Base-by-base conservation (phyloP, 2,113 vertebrate species). In the Gnathochromis pfefferi region DNA sequence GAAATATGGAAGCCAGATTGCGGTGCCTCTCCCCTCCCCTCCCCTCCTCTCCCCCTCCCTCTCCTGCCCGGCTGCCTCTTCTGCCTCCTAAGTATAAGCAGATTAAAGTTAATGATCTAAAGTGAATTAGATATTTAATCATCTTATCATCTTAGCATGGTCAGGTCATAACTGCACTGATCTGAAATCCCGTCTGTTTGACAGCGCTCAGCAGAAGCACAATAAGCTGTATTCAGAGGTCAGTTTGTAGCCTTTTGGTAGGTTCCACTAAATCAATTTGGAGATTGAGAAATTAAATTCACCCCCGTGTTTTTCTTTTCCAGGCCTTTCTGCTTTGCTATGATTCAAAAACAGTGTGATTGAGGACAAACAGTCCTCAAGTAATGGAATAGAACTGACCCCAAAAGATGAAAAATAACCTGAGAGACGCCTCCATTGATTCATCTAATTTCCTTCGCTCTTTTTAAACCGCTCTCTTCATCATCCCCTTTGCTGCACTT, bases 41-140 rank as follows among this genome's bases (percentile, higher is more conserved):
- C 12, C 42, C 7, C 45, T 31, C 28, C 33, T 53, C 83, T 12
- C 75, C 16, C 42, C 70, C 42, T 12, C 70, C 70, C 70, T 31
- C 70, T 49, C 70, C 70, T 31, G 23, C 42, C 16, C 81, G 5
- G 4, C 86, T 11, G 23, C 40, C 84, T 89, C 86, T 14, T 85
- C 91, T 92, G 88, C 88, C 86, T 94, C 70, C 87, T 89, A 90
- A 94, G 89, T 89, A 93, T 95, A 95, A 96, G 95, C 91, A 95
- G 95, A 95, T 96, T 95, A 96, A 94, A 95, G 92, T 95, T 95
- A 96, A 95, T 95, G 94, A 95, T 94, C 91, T 95, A 94, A 96
- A 96, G 95, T 95, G 95, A 96, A 95, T 96, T 96, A 96, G 95
- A 96, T 95, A 96, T 96, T 95, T 96, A 95, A 96, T 96, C 95